A percentile compares a stretch with the other conserved stretches of the same genome.
Conservation (phyloP, 1,140 invertebrate species). For the Papilio dardanus region DNA sequence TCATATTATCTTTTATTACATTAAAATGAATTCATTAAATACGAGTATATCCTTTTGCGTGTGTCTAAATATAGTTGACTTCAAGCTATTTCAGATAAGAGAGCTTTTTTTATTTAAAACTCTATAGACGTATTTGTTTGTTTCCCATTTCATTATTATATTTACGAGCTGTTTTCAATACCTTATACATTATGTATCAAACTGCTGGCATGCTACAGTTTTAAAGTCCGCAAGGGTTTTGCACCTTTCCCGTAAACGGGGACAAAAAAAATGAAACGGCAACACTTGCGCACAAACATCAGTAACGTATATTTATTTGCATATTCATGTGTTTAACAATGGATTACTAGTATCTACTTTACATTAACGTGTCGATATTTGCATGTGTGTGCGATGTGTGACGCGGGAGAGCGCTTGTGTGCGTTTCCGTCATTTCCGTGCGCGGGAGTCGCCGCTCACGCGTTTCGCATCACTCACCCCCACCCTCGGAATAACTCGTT, state of each 20-base stretch:
- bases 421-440: constrained; percentile 73
- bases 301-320: constrained; percentile 69
- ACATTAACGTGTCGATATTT: constrained; percentile 30
- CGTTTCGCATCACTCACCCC: constrained; percentile 79
- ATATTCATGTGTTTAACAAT: constrained; percentile 68
- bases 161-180: constrained; percentile 49
- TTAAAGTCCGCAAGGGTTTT: constrained; percentile 2
- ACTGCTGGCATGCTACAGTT: constrained; percentile 17
- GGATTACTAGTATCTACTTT: constrained; percentile 67
- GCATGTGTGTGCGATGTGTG: constrained; percentile 39
- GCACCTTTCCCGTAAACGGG: constrained; percentile 43
- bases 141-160: background rate
- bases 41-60: background rate
- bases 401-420: constrained; percentile 45
- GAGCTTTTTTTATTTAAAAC: background rate
- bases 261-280: constrained; percentile 52
- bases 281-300: constrained; percentile 58
- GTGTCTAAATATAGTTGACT: background rate
- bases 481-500: constrained; percentile 69
- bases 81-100: background rate
- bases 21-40: background rate
- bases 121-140: background rate
- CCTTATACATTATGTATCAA: constrained; percentile 16
- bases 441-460: constrained; percentile 75
- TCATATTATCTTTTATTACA: background rate